phyloP scores from a whole-genome alignment of 2,888 invertebrate species.

The Syrphus vitripennis region DNA sequence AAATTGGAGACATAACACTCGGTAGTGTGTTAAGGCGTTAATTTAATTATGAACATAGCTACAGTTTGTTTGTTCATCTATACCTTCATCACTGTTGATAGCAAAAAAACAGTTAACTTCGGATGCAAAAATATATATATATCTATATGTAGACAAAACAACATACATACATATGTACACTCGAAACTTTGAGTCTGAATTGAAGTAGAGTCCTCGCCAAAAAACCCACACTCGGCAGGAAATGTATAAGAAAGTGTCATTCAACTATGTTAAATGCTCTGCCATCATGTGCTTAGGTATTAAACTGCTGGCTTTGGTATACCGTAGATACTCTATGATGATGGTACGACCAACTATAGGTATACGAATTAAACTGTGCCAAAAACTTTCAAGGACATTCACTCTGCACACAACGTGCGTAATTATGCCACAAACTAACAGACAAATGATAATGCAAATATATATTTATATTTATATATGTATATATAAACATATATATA shows the following conservation, averaged over 20 bases:
- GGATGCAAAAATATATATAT: neutral
- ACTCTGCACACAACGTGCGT: conserved; percentile 72
- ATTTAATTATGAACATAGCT: conserved; percentile 48
- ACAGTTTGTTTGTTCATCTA: no score
- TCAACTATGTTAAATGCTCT: conserved; percentile 53
- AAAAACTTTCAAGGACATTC: conserved; percentile 81
- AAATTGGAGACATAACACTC: conserved; percentile 39
- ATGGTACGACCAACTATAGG: conserved; percentile 15
- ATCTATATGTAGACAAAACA: conserved; percentile 6
- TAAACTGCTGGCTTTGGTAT: conserved; percentile 18
- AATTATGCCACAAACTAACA: conserved; percentile 71
- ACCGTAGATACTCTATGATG: neutral
- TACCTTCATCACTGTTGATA: conserved; percentile 19
- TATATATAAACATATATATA: neutral
- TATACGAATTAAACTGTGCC: conserved; percentile 78
- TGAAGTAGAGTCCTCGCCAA: neutral
- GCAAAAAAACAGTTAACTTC: neutral
- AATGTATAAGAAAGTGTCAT: conserved; percentile 63
- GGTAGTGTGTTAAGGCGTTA: conserved; percentile 41
- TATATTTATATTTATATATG: neutral
- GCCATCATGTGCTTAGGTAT: conserved; percentile 53
- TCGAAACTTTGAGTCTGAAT: neutral
- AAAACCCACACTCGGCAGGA: conserved; percentile 24
- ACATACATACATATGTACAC: neutral
- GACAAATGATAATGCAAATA: conserved; percentile 70